Evolutionary conservation across 2,888 invertebrate species (phyloP).

Genomic region (Eupithecia inturbata): DNA sequence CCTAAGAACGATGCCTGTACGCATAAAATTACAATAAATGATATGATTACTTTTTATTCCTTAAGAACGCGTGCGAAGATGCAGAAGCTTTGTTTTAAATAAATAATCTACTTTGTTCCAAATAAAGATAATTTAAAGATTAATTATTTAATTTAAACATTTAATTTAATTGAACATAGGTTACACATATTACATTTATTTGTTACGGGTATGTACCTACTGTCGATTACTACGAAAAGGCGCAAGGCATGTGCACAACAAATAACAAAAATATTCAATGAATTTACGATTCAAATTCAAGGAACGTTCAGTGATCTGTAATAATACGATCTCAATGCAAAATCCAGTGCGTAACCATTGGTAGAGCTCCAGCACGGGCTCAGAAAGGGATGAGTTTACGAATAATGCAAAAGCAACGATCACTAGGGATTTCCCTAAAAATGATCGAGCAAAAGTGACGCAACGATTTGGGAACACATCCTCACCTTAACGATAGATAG

Average conservation of each 20-base stretch:
- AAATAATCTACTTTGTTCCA: too few relatives aligned
- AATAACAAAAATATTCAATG: background rate
- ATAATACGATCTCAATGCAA: constrained; percentile 10
- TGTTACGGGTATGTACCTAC: background rate
- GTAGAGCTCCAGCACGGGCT: constrained; percentile 22
- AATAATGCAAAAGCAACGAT: constrained; percentile 38
- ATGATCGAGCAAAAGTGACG: constrained; percentile 35
- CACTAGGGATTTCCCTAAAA: constrained; percentile 39
- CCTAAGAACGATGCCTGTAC: too few relatives aligned
- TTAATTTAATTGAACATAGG: too few relatives aligned
- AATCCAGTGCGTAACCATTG: constrained; percentile 17
- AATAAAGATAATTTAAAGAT: too few relatives aligned
- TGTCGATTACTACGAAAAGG: background rate
- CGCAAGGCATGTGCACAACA: background rate
- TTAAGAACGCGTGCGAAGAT: too few relatives aligned
- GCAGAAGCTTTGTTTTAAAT: too few relatives aligned
- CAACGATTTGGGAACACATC: constrained; percentile 38
- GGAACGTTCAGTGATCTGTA: constrained; percentile 9
- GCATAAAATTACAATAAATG: too few relatives aligned
- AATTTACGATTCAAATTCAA: background rate
- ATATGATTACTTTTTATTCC: too few relatives aligned
- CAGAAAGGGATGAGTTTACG: constrained; percentile 21
- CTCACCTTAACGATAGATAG: too few relatives aligned
- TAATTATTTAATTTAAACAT: too few relatives aligned
- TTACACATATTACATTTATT: too few relatives aligned